Evolutionary conservation across 2,797 vertebrate genomes (phyloP).

Genomic region (Sciaenops ocellatus): DNA sequence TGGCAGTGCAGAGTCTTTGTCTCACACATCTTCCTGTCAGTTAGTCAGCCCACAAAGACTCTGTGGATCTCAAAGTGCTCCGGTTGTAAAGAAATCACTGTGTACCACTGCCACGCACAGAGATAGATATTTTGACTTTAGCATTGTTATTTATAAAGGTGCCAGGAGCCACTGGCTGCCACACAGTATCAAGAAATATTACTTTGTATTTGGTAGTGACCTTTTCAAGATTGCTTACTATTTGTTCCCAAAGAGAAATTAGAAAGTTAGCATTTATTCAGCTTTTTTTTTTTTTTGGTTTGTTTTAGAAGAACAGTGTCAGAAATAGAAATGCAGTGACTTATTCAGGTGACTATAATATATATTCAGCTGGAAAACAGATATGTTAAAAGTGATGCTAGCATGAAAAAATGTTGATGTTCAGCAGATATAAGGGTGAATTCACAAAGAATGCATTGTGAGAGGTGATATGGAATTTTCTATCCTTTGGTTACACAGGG

Average conservation of each 20-base stretch:
- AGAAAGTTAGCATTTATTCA: background rate
- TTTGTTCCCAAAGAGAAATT: constrained; percentile 12
- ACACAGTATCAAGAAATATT: constrained; percentile 20
- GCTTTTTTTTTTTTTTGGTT: background rate
- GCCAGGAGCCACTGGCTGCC: constrained; percentile 12
- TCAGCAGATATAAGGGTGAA: background rate
- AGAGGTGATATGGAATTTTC: too few relatives aligned
- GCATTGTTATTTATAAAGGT: constrained; percentile 29
- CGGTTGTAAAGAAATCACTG: constrained; percentile 36
- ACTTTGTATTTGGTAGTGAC: constrained; percentile 14
- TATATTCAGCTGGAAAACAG: background rate
- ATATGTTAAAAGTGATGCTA: background rate
- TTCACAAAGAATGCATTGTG: too few relatives aligned
- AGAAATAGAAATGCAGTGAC: background rate
- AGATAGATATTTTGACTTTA: constrained; percentile 43
- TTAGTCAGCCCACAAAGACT: constrained; percentile 44
- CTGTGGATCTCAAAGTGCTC: constrained; percentile 38
- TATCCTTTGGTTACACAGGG: too few relatives aligned
- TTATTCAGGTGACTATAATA: background rate
- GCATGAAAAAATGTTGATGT: background rate
- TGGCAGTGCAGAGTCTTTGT: constrained; percentile 55
- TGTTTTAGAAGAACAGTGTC: background rate
- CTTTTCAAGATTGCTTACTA: constrained; percentile 30
- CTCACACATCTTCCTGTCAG: constrained; percentile 58
- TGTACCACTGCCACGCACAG: constrained; percentile 4